A percentile compares a stretch with the other conserved stretches of the same genome.
Conservation (phyloP, 2,888 invertebrate genomes). For the Platycheirus albimanus region DNA sequence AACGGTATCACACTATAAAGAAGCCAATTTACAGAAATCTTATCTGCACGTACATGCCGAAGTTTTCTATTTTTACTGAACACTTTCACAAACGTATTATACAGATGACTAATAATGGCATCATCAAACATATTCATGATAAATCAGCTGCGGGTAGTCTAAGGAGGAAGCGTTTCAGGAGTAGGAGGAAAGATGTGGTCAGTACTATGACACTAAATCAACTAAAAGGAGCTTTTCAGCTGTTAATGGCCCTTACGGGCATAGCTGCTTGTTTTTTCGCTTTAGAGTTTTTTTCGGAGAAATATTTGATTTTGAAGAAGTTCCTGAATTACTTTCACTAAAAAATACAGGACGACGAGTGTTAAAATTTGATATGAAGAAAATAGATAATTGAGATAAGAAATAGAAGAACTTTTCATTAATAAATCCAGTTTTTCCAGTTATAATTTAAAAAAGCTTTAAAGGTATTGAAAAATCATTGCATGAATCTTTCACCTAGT, state of each 20-base stretch:
- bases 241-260: background rate
- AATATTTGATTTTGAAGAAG: background rate
- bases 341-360: no score
- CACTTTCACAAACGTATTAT: background rate
- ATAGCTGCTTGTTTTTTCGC: background rate
- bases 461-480: no score
- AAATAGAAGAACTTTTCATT: no score
- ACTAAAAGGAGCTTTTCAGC: slow-evolving; percentile 1
- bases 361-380: no score
- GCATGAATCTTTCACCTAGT: no score
- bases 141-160: background rate
- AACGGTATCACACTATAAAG: background rate
- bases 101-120: background rate
- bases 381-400: no score
- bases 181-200: background rate
- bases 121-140: background rate
- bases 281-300: background rate
- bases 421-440: no score
- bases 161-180: background rate
- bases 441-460: no score
- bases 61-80: background rate
- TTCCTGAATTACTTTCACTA: background rate
- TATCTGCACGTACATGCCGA: background rate
- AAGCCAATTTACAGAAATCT: background rate
- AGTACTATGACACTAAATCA: background rate